Evolutionary conservation across 1,140 invertebrate species (phyloP).

Genomic region (Nasonia giraulti): DNA sequence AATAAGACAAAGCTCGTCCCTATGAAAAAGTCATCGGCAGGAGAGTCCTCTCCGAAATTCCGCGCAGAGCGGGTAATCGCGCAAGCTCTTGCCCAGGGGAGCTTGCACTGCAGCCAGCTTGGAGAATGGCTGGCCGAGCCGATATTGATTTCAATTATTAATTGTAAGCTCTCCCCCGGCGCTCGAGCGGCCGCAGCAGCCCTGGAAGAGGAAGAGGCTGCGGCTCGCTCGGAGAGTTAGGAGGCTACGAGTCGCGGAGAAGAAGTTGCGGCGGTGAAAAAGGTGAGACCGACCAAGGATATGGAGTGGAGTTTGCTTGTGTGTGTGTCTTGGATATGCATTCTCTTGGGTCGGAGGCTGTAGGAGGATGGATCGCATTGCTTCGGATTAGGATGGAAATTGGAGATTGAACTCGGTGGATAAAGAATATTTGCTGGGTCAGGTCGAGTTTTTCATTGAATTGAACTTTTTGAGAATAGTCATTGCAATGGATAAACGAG

Average conservation of each 20-base stretch:
- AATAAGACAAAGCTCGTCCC: conserved; percentile 21
- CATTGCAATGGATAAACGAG: too few species aligned
- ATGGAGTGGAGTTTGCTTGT: not conserved
- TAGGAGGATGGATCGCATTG: not conserved
- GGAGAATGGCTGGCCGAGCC: conserved; percentile 44
- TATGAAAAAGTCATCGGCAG: conserved; percentile 21
- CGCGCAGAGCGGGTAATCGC: conserved; percentile 2
- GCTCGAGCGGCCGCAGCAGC: not conserved
- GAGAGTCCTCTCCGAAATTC: not conserved
- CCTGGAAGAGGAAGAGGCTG: not conserved
- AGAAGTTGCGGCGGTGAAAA: not conserved
- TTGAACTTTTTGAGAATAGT: too few species aligned
- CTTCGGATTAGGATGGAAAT: not conserved
- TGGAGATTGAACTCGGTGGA: not conserved
- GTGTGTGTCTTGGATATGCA: not conserved
- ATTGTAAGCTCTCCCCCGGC: conserved; percentile 60
- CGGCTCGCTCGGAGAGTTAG: not conserved
- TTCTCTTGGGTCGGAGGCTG: not conserved
- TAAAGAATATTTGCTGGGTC: not conserved
- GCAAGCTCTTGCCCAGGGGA: conserved; percentile 4
- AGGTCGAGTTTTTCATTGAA: too few species aligned
- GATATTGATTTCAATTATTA: conserved; percentile 73
- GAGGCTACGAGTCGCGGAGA: not conserved
- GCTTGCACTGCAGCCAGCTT: not conserved
- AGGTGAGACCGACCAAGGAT: not conserved